phyloP scores from a whole-genome alignment of 2,113 vertebrate genomes.

The Pica pica region DNA sequence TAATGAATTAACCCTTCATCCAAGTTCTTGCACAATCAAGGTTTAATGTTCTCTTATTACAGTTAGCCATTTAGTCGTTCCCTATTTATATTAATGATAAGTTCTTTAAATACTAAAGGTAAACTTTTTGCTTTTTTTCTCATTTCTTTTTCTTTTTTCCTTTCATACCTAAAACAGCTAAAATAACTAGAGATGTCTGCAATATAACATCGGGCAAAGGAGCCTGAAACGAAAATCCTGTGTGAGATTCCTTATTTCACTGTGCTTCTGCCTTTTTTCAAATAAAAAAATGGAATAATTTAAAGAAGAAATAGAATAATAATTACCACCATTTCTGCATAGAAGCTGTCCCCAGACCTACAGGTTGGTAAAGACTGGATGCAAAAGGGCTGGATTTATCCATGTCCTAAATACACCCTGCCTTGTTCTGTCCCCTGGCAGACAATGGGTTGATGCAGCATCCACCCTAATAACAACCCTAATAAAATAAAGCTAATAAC shows the following conservation, averaged over 20 bases:
- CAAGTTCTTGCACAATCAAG: not conserved
- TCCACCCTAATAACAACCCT: no score
- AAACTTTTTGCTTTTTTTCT: not conserved
- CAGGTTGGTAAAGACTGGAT: fast-evolving
- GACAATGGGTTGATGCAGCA: not conserved
- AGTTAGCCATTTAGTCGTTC: not conserved
- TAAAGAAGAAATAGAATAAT: not conserved
- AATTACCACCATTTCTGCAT: not conserved
- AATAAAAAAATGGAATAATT: not conserved
- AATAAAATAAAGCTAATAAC: no score
- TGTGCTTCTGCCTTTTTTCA: not conserved
- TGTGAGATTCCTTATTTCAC: not conserved
- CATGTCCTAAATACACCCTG: not conserved
- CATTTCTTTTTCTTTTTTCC: fast-evolving
- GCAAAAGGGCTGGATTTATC: not conserved
- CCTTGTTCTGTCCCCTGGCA: not conserved
- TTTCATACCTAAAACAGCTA: fast-evolving
- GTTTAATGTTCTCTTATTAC: not conserved
- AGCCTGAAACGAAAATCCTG: not conserved
- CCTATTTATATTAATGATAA: not conserved
- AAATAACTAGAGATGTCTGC: not conserved
- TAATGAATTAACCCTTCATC: not conserved
- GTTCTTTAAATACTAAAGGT: not conserved
- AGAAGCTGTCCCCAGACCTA: not conserved
- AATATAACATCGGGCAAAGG: not conserved